Conservation (phyloP, 2,113 vertebrate species). For the Rallus limicola region DNA sequence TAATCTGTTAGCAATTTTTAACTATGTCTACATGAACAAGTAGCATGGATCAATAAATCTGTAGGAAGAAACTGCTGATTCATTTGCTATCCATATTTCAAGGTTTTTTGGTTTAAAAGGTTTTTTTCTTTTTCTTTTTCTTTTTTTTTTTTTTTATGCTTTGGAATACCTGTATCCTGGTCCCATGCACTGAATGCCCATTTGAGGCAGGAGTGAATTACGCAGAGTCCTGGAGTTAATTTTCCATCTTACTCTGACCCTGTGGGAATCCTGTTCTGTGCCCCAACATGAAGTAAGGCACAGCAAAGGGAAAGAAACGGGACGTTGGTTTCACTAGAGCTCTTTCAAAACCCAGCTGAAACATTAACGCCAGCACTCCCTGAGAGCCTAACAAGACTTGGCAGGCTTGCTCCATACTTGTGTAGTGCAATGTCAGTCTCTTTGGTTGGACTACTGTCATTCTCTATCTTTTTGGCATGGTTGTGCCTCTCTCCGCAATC, state of each 20-base stretch:
- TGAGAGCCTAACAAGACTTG: neutral
- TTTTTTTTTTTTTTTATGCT: neutral
- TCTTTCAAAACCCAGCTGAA: neutral
- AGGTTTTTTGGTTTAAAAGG: neutral
- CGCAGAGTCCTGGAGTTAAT: neutral
- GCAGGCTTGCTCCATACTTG: neutral
- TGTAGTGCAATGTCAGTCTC: neutral
- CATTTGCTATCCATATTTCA: neutral
- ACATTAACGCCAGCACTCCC: neutral
- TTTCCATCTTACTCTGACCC: neutral
- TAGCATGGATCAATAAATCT: neutral
- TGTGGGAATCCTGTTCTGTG: neutral
- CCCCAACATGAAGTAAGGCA: accelerated
- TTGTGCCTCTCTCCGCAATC: neutral
- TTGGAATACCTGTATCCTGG: neutral
- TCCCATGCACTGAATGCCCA: neutral
- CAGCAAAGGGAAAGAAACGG: neutral
- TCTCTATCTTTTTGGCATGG: neutral
- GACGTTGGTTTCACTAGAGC: neutral
- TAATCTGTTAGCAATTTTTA: neutral
- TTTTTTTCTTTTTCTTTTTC: neutral
- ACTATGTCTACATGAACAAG: neutral
- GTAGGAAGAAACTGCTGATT: neutral
- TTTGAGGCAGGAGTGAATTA: neutral
- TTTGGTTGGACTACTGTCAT: neutral